Evolutionary conservation across 2,888 invertebrate species (phyloP).

Genomic region (Macrosoma leucophasiata): DNA sequence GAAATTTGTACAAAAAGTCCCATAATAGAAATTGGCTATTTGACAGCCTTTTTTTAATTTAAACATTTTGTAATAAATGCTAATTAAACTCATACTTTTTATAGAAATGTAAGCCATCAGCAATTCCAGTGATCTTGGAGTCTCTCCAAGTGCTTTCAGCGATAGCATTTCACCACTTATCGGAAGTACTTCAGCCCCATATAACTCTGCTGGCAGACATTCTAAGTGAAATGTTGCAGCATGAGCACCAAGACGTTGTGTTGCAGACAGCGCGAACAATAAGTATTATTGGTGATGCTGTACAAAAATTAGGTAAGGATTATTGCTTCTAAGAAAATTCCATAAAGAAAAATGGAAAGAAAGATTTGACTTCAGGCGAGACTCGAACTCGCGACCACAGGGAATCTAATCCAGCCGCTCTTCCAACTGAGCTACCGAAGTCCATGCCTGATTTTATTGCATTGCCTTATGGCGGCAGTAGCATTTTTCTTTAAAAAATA

Average conservation of each 20-base stretch:
- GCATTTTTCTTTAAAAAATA: no score
- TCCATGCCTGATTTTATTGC: no score
- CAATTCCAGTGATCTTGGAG: constrained; percentile 83
- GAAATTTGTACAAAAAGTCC: no score
- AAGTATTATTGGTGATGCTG: constrained; percentile 80
- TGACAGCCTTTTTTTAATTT: background rate
- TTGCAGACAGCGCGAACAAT: constrained; percentile 82
- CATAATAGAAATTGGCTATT: background rate
- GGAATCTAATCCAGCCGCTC: no score
- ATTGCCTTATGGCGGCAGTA: no score
- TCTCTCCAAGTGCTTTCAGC: constrained; percentile 83
- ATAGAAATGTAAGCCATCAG: constrained; percentile 56
- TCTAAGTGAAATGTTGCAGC: constrained; percentile 76
- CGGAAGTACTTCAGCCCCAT: constrained; percentile 71
- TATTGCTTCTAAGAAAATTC: no score
- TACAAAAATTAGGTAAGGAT: constrained; percentile 71
- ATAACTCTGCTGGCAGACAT: constrained; percentile 77
- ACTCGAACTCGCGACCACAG: no score
- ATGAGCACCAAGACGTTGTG: constrained; percentile 79
- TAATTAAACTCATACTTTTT: constrained; percentile 21
- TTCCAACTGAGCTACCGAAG: no score
- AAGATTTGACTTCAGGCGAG: no score
- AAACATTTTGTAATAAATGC: background rate
- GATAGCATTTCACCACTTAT: constrained; percentile 77
- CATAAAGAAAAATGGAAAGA: no score